phyloP scores from a whole-genome alignment of 1,140 invertebrate genomes.

The Plodia interpunctella region DNA sequence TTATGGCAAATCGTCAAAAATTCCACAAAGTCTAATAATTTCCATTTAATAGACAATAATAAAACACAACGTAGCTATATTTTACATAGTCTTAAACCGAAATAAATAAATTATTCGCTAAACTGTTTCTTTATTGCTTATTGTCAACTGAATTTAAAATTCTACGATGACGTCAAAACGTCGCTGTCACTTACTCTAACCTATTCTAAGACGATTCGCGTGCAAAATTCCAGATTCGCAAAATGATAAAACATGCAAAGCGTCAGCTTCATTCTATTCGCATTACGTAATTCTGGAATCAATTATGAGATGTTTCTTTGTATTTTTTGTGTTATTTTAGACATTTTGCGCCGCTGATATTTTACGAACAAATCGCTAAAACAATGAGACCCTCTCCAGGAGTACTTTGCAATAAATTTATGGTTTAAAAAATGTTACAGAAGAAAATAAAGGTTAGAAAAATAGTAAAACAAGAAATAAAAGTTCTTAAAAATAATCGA shows the following conservation, averaged over 20 bases:
- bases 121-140: slow-evolving; percentile 59
- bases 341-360: neutral
- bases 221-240: neutral
- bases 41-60: slow-evolving; percentile 66
- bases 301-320: no score
- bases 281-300: neutral
- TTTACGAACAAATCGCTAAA: neutral
- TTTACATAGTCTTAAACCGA: slow-evolving; percentile 73
- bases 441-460: neutral
- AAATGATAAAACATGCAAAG: neutral
- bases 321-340: neutral
- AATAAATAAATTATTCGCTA: slow-evolving; percentile 74
- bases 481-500: neutral
- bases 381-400: slow-evolving; percentile 2
- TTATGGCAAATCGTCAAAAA: slow-evolving; percentile 66
- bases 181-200: slow-evolving; percentile 37
- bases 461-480: neutral
- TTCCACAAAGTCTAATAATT: slow-evolving; percentile 53
- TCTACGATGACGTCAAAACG: slow-evolving; percentile 25
- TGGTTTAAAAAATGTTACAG: neutral
- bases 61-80: slow-evolving; percentile 71
- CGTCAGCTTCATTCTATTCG: neutral
- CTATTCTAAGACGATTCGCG: slow-evolving; percentile 16
- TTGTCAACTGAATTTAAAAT: slow-evolving; percentile 68
- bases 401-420: neutral